Evolutionary conservation across 2,797 vertebrate genomes (phyloP), one percentile per base, ranked within the genome.

Genomic region (Cyprinodon diabolis): DNA sequence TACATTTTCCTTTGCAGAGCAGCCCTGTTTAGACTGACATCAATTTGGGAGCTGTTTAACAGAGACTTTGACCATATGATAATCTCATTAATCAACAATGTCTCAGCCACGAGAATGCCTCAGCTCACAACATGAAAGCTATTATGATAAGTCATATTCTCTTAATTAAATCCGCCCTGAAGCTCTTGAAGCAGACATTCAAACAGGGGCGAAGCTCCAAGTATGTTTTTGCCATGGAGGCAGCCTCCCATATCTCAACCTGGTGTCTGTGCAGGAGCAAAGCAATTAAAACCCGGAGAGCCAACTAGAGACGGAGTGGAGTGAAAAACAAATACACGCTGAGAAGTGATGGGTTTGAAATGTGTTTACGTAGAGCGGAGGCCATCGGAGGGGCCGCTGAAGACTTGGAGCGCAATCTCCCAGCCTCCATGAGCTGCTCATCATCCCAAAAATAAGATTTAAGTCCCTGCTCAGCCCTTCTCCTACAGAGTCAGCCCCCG

Each of bases 131-230:
- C 71, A 80, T 79, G 74, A 80, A 84, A 75, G 78, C 84, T n/a
- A 78, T 88, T 69, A 89, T 80, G 72, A 86, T 77, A 79, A 84
- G 80, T 83, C 80, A 71, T 82, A 86, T 85, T 91, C 90, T 90
- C 90, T 89, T 86, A 83, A 92, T 92, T 94, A 91, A 91, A 89
- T 72, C 80, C 69, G 85, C 84, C 83, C 84, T 75, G 58, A 80
- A 90, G 89, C 85, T 79, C 30, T 65, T 12, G 55, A 69, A 67
- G 81, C 81, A 82, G 73, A 67, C 78, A 72, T n/a, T n/a, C 67
- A 70, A 62, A 45, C 78, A 49, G 73, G 55, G 65, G 66, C 6
- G 35, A 56, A 13, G 77, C 75, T 65, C 77, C 10, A 66, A 75
- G 78, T 57, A 2, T 77, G 82, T 72, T 78, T 72, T 68, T 73